A percentile compares a stretch with the other conserved stretches of the same genome.
Conservation (phyloP, 2,888 invertebrate genomes). For the Sacculina carcini region DNA sequence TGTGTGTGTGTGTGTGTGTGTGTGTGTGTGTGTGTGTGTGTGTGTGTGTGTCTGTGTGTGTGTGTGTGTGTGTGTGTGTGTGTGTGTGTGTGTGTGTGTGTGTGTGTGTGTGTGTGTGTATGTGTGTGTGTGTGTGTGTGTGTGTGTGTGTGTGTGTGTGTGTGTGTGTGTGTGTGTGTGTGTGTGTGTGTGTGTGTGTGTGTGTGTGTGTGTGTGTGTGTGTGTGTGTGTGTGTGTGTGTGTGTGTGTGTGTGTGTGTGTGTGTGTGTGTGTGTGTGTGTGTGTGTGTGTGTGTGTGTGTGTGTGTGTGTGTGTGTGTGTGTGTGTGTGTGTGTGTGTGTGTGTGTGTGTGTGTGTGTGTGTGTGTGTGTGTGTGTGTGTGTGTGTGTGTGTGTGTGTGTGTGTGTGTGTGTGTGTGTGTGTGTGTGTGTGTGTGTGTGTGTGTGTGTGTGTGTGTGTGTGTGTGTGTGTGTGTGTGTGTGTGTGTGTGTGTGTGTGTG, state of each 20-base stretch:
- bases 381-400: no score
- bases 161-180: conserved; percentile 1
- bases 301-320: neutral
- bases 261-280: neutral
- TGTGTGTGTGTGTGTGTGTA: neutral
- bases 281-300: neutral
- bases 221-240: neutral
- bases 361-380: no score
- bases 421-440: no score
- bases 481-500: no score
- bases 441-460: no score
- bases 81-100: neutral
- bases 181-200: conserved; percentile 2
- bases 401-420: no score
- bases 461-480: no score
- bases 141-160: conserved; percentile 2
- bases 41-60: neutral
- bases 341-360: no score
- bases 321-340: neutral
- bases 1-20: no score
- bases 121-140: neutral
- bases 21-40: no score
- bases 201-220: neutral
- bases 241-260: neutral
- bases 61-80: neutral